phyloP scores from a whole-genome alignment of 2,797 vertebrate genomes.

The Enteromius afrohamiltoni region DNA sequence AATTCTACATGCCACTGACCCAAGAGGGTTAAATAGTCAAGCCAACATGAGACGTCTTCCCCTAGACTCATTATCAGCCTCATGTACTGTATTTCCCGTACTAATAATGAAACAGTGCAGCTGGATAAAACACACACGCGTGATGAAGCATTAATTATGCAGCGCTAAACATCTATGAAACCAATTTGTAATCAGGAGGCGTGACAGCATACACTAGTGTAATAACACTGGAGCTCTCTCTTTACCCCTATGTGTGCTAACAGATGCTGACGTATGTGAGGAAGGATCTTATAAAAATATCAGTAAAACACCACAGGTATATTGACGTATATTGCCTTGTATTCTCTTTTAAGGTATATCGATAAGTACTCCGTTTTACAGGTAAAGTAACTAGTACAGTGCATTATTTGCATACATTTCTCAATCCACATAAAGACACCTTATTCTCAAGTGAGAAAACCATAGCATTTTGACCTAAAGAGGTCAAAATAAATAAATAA shows the following conservation, averaged over 20 bases:
- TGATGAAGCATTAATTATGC: conserved; percentile 77
- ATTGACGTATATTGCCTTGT: too few species aligned
- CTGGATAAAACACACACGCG: conserved; percentile 68
- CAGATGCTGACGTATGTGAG: conserved; percentile 31
- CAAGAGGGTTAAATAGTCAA: conserved; percentile 78
- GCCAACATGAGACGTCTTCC: conserved; percentile 73
- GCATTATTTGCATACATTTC: not conserved
- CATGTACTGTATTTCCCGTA: conserved; percentile 73
- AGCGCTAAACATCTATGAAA: conserved; percentile 80
- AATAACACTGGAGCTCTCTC: conserved; percentile 49
- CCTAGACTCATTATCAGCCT: conserved; percentile 73
- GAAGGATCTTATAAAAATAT: not conserved
- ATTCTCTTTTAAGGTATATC: too few species aligned
- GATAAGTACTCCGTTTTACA: not conserved
- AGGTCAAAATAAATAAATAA: not conserved
- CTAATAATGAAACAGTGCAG: conserved; percentile 71
- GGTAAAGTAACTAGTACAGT: not conserved
- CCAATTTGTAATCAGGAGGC: conserved; percentile 71
- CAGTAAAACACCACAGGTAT: not conserved
- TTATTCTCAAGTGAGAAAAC: not conserved
- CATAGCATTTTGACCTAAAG: not conserved
- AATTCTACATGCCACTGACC: conserved; percentile 71
- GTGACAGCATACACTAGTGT: conserved; percentile 67
- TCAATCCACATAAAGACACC: not conserved
- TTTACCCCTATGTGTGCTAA: conserved; percentile 37